phyloP scores from a whole-genome alignment of 1,140 invertebrate genomes.

The Cydia amplana region DNA sequence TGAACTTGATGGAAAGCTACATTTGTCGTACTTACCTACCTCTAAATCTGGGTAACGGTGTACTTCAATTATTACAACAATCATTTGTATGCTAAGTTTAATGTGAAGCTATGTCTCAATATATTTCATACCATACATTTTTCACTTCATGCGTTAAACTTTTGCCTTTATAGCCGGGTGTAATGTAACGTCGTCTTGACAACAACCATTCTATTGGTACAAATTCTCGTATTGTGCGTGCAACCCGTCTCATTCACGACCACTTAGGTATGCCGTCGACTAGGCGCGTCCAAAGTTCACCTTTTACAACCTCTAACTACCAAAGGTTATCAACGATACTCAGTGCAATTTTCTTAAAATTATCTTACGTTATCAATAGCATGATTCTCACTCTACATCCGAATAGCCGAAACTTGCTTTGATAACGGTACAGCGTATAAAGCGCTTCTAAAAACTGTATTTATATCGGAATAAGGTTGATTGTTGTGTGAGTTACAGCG shows the following conservation, averaged over 20 bases:
- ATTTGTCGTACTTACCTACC: too few relatives aligned
- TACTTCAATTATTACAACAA: too few relatives aligned
- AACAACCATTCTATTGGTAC: not conserved
- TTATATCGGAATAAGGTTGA: not conserved
- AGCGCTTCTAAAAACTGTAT: not conserved
- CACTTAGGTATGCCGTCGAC: constrained; percentile 4
- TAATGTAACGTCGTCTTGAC: not conserved
- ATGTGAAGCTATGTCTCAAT: too few relatives aligned
- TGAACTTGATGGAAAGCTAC: too few relatives aligned
- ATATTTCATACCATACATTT: too few relatives aligned
- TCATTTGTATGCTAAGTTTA: too few relatives aligned
- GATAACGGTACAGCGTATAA: constrained; percentile 18
- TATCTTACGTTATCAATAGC: constrained; percentile 25
- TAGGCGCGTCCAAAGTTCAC: constrained; percentile 29
- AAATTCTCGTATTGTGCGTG: constrained; percentile 3
- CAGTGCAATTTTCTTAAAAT: constrained; percentile 19
- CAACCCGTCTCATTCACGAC: constrained; percentile 4
- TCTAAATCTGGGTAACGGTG: too few relatives aligned
- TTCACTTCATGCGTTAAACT: not conserved
- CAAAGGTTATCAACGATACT: constrained; percentile 20
- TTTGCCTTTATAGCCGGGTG: not conserved
- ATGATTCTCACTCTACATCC: constrained; percentile 27
- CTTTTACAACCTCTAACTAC: not conserved
- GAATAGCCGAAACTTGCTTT: constrained; percentile 20
- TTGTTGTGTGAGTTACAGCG: not conserved